Percentiles rank a stretch among this genome's conserved stretches.
These are phyloP conservation scores for Seladonia tumulorum DNA, from an alignment of 2,888 invertebrate species.

Conservation along the genomic window DNA sequence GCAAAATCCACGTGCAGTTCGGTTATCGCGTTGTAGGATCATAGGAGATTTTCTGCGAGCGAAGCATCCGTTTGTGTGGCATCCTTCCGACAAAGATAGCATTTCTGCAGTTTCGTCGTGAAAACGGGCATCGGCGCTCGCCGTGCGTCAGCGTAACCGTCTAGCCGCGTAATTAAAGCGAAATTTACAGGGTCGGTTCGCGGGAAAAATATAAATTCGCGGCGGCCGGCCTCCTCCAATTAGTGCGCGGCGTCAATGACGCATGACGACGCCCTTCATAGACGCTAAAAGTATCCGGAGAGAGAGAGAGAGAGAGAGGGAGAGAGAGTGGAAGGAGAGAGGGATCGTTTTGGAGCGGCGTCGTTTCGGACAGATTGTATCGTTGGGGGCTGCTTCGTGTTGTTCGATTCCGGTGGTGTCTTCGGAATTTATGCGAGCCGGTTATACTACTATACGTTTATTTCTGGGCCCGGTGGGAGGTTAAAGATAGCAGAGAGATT, in stretches of 20 bases:
- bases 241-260: constrained; percentile 62
- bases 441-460: constrained; percentile 45
- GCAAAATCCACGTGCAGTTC: too few relatives aligned
- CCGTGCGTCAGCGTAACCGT: constrained; percentile 24
- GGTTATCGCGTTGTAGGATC: background rate
- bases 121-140: background rate
- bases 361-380: constrained; percentile 60
- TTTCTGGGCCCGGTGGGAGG: constrained; percentile 48
- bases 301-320: background rate
- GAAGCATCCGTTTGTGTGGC: background rate
- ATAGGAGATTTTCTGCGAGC: background rate
- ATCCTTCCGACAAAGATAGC: background rate
- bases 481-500: constrained; percentile 59
- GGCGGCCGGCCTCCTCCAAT: constrained; percentile 57
- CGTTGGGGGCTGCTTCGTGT: constrained; percentile 45
- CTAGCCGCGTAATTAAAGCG: constrained; percentile 53
- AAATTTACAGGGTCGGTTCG: constrained; percentile 55
- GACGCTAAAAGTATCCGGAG: constrained; percentile 50
- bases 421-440: constrained; percentile 57
- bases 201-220: constrained; percentile 58
- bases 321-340: background rate
- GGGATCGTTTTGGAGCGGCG: constrained; percentile 36
- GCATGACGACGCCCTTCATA: constrained; percentile 66
- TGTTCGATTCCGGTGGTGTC: constrained; percentile 51
- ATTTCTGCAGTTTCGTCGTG: background rate